Conservation (phyloP, 2,888 invertebrate genomes). For the Rhamphomyia laevipes region DNA sequence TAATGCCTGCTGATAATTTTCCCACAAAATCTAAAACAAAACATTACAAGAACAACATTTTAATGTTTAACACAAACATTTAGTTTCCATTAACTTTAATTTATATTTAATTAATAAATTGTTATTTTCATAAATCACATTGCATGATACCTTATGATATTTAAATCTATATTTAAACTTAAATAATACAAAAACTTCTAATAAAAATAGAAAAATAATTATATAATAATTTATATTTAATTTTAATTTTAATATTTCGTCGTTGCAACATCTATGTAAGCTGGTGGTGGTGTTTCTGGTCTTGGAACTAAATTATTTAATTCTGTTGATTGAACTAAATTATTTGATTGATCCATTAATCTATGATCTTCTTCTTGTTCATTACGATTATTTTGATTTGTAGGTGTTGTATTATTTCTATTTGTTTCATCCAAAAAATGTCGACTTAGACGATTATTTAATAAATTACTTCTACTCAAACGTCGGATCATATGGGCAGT, state of each 20-base stretch:
- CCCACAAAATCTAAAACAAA: too few relatives aligned
- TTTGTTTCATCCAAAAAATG: constrained; percentile 14
- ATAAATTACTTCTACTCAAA: constrained; percentile 33
- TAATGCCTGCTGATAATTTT: neutral
- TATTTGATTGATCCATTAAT: constrained; percentile 1
- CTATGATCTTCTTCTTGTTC: constrained; percentile 12
- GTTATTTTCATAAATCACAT: too few relatives aligned
- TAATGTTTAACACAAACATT: too few relatives aligned
- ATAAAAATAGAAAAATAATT: neutral
- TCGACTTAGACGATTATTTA: constrained; percentile 26
- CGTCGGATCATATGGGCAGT: constrained; percentile 34
- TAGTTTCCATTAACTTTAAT: too few relatives aligned
- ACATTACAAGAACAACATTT: too few relatives aligned
- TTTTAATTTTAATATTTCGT: neutral
- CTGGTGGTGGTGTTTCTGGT: constrained; percentile 34
- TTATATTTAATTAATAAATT: too few relatives aligned
- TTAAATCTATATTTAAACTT: too few relatives aligned
- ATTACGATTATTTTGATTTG: neutral
- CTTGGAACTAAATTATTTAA: constrained; percentile 11
- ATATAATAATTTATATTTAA: neutral
- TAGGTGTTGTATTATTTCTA: constrained; percentile 10
- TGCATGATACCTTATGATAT: too few relatives aligned
- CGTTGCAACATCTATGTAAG: constrained; percentile 28
- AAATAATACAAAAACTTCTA: neutral
- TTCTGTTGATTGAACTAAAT: neutral